Conservation (phyloP, 2,113 vertebrate species). For the Xenopus laevis region DNA sequence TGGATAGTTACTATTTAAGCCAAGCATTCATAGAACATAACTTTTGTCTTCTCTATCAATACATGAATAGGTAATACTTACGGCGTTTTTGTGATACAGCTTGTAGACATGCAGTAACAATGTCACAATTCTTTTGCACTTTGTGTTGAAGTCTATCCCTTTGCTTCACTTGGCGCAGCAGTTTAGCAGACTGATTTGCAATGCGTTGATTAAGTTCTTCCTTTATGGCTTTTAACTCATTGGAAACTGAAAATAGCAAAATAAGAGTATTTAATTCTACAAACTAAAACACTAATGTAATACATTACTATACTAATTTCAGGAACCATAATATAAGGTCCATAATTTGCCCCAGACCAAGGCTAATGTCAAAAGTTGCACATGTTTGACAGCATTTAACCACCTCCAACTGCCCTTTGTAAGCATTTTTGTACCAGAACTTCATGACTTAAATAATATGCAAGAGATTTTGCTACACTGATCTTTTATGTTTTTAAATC, state of each 20-base stretch:
- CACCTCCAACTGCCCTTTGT: too few relatives aligned
- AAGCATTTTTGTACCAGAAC: too few relatives aligned
- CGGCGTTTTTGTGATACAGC: constrained; percentile 90
- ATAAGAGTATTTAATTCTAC: not conserved
- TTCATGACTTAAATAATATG: too few relatives aligned
- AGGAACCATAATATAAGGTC: too few relatives aligned
- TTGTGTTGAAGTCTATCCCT: constrained; percentile 82
- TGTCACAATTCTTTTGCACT: constrained; percentile 86
- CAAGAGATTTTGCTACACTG: too few relatives aligned
- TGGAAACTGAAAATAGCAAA: constrained; percentile 61
- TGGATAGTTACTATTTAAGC: too few relatives aligned
- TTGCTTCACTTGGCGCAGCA: constrained; percentile 87
- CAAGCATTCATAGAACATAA: too few relatives aligned
- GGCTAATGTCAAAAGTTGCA: too few relatives aligned
- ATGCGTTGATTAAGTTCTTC: constrained; percentile 81
- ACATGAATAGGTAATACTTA: constrained; percentile 62
- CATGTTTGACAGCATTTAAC: too few relatives aligned
- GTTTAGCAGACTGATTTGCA: constrained; percentile 80
- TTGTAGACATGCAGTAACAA: constrained; percentile 91
- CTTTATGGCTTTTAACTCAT: constrained; percentile 77
- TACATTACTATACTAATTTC: not conserved
- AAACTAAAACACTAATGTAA: not conserved
- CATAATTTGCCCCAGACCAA: too few relatives aligned
- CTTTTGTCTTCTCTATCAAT: too few relatives aligned
- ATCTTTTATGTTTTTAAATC: too few relatives aligned